phyloP scores from a whole-genome alignment of 2,113 vertebrate species.

The Pteropus alecto region DNA sequence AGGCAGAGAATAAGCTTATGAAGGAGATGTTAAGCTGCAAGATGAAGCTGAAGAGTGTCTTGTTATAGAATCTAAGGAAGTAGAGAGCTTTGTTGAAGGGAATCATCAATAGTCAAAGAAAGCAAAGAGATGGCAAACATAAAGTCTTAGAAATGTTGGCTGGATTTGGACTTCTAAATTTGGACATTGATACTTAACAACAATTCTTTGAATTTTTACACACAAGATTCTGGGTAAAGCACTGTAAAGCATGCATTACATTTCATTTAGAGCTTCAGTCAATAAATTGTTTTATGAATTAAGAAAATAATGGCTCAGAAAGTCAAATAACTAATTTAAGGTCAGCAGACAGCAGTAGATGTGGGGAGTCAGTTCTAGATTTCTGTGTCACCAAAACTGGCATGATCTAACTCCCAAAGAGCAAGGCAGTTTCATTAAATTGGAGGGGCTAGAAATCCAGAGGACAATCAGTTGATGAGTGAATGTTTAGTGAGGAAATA shows the following conservation, averaged over 20 bases:
- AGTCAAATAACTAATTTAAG: not conserved
- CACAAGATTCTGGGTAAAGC: not conserved
- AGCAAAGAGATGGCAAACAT: not conserved
- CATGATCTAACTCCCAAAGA: not conserved
- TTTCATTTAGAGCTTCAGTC: not conserved
- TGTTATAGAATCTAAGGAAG: not conserved
- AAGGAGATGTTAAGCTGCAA: not conserved
- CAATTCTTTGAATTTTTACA: not conserved
- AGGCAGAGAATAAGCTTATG: not conserved
- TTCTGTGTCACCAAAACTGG: not conserved
- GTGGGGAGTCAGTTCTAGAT: not conserved
- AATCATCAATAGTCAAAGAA: not conserved
- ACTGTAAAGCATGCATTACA: not conserved
- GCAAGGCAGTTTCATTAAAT: not conserved
- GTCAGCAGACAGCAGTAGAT: not conserved
- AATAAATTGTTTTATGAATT: not conserved
- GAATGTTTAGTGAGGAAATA: not conserved
- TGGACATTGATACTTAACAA: not conserved
- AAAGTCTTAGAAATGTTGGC: not conserved
- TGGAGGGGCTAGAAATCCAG: not conserved
- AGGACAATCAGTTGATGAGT: not conserved
- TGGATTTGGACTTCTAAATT: not conserved
- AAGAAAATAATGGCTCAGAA: not conserved
- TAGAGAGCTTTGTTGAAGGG: not conserved
- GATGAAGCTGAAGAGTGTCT: not conserved